Evolutionary conservation across 2,113 vertebrate species (phyloP).

Genomic region (Girardinichthys multiradiatus): DNA sequence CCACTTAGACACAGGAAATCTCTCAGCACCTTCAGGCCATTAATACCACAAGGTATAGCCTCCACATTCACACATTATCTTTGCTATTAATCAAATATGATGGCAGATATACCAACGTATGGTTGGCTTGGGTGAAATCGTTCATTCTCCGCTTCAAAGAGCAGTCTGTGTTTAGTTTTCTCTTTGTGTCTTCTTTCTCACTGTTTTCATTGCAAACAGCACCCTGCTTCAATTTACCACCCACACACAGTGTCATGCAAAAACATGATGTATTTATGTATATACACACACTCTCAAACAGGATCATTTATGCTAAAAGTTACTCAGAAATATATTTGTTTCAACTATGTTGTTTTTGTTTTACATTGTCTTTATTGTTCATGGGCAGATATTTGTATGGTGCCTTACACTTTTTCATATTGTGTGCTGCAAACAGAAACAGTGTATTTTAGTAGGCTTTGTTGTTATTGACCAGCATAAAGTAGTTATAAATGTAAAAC

Average conservation of each 20-base stretch:
- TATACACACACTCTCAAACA: slow-evolving; percentile 3
- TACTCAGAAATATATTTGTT: slow-evolving; percentile 1
- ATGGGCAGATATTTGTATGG: neutral
- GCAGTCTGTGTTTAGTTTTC: slow-evolving; percentile 70
- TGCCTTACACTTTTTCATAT: neutral
- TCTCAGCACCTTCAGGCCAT: slow-evolving; percentile 44
- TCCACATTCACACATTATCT: neutral
- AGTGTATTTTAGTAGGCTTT: neutral
- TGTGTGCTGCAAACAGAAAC: neutral
- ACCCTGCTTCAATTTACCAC: slow-evolving; percentile 41
- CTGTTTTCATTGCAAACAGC: slow-evolving; percentile 74
- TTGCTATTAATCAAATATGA: slow-evolving; percentile 7
- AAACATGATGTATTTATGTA: slow-evolving; percentile 43
- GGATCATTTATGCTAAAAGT: neutral
- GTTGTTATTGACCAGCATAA: neutral
- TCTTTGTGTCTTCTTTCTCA: slow-evolving; percentile 65
- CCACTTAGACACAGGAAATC: slow-evolving; percentile 64
- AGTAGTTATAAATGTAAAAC: neutral
- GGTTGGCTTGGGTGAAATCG: slow-evolving; percentile 47
- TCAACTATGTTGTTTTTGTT: neutral
- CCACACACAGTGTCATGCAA: slow-evolving; percentile 34
- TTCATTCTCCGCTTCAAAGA: slow-evolving; percentile 69
- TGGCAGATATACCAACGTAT: slow-evolving; percentile 7
- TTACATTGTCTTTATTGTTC: neutral
- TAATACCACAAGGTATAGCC: slow-evolving; percentile 48